Evolutionary conservation across 1,140 invertebrate genomes (phyloP).

Genomic region (Diuraphis noxia): DNA sequence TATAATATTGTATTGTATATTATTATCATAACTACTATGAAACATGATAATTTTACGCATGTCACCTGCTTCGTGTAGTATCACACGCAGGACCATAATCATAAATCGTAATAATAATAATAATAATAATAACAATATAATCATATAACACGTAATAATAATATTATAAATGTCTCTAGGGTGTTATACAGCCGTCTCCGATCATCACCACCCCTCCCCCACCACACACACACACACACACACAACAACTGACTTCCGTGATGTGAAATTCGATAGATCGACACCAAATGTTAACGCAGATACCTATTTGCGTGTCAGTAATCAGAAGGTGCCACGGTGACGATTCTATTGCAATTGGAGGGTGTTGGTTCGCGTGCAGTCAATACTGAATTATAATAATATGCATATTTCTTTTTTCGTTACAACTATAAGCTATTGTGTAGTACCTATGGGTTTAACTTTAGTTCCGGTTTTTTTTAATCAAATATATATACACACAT

Average conservation of each 20-base stretch:
- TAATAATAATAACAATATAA: constrained; percentile 6
- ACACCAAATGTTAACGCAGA: neutral
- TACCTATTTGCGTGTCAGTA: neutral
- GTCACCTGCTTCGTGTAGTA: neutral
- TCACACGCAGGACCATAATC: neutral
- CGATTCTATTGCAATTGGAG: neutral
- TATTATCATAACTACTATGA: neutral
- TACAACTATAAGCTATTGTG: neutral
- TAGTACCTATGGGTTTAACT: no score
- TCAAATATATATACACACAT: neutral
- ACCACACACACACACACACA: no score
- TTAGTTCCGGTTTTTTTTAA: neutral
- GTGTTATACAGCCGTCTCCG: neutral
- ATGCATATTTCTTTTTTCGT: neutral
- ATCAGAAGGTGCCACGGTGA: neutral
- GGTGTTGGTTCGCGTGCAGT: neutral
- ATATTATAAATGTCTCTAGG: constrained; percentile 6
- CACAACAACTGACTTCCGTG: neutral
- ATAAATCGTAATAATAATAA: constrained; percentile 1
- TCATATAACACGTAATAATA: neutral
- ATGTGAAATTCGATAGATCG: neutral
- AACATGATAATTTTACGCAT: neutral
- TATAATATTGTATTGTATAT: neutral
- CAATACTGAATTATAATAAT: neutral
- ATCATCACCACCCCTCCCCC: neutral